Conservation (phyloP, 2,113 vertebrate species). For the Brachirus orientalis region DNA sequence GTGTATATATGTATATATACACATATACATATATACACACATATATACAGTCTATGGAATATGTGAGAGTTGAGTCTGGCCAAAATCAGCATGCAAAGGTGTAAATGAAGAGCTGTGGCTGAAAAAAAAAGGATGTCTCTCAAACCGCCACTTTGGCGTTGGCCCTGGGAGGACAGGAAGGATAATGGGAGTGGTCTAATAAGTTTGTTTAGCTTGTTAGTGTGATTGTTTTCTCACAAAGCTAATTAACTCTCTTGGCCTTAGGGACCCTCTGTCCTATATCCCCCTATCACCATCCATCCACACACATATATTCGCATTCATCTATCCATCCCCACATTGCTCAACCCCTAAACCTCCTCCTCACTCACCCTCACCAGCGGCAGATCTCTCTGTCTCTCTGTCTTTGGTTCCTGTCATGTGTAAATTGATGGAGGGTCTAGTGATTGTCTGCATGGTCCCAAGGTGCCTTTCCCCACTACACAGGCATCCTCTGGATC, state of each 20-base stretch:
- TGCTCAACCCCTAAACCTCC: constrained; percentile 28
- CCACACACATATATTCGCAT: constrained; percentile 48
- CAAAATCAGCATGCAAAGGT: constrained; percentile 40
- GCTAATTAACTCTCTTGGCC: constrained; percentile 80
- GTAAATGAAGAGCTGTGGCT: constrained; percentile 22
- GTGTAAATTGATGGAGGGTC: constrained; percentile 81
- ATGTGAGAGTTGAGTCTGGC: background rate
- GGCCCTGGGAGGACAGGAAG: constrained; percentile 49
- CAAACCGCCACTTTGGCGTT: constrained; percentile 45
- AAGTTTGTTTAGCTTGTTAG: constrained; percentile 82
- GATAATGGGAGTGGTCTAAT: constrained; percentile 73
- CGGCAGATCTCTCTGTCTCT: constrained; percentile 67
- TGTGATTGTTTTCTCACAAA: constrained; percentile 83
- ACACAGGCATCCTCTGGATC: constrained; percentile 74
- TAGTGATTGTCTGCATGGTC: constrained; percentile 79
- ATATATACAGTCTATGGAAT: background rate
- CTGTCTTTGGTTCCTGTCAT: constrained; percentile 79
- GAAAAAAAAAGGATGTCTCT: constrained; percentile 55
- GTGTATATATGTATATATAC: too few species aligned
- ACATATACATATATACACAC: too few species aligned
- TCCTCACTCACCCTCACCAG: constrained; percentile 48
- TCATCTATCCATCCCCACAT: constrained; percentile 50
- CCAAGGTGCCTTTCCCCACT: constrained; percentile 83
- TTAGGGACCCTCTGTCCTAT: constrained; percentile 71
- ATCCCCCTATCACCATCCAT: constrained; percentile 56